A percentile compares a stretch with the other conserved stretches of the same genome.
Conservation (phyloP, 1,140 invertebrate genomes). For the Cataglyphis hispanica region DNA sequence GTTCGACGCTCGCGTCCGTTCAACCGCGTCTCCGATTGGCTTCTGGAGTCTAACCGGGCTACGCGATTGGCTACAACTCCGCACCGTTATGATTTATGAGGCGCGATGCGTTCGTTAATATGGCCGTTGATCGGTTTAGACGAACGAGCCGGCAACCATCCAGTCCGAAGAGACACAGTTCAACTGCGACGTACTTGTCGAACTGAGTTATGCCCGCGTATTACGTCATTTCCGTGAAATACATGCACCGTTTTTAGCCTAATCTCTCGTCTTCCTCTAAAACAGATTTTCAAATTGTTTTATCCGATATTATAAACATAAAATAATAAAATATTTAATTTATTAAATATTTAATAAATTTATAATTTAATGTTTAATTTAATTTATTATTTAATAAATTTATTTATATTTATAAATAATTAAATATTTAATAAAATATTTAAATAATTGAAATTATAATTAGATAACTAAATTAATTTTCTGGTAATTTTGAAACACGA, state of each 20-base stretch:
- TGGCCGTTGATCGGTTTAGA: conserved; percentile 73
- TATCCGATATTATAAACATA: background rate
- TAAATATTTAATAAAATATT: too few relatives aligned
- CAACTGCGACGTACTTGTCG: conserved; percentile 42
- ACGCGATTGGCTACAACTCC: conserved; percentile 78
- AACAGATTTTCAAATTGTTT: conserved; percentile 10
- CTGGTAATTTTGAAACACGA: background rate
- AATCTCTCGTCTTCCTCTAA: background rate
- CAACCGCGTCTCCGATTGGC: conserved; percentile 71
- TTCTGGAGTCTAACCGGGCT: conserved; percentile 68
- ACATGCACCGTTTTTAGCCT: conserved; percentile 19
- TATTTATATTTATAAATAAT: too few relatives aligned
- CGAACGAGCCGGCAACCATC: conserved; percentile 60
- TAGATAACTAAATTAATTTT: background rate
- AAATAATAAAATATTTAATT: too few relatives aligned
- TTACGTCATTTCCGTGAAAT: conserved; percentile 42
- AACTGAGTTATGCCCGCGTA: conserved; percentile 63
- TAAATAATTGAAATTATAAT: background rate
- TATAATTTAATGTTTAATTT: too few relatives aligned
- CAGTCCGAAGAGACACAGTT: conserved; percentile 63
- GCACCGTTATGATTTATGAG: conserved; percentile 82
- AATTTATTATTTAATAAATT: too few relatives aligned
- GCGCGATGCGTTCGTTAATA: conserved; percentile 79
- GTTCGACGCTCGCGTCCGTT: conserved; percentile 74
- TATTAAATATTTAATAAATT: too few relatives aligned